These are phyloP conservation scores for Actenoides hombroni DNA, from an alignment of 2,113 vertebrate genomes.

Conservation along the genomic window DNA sequence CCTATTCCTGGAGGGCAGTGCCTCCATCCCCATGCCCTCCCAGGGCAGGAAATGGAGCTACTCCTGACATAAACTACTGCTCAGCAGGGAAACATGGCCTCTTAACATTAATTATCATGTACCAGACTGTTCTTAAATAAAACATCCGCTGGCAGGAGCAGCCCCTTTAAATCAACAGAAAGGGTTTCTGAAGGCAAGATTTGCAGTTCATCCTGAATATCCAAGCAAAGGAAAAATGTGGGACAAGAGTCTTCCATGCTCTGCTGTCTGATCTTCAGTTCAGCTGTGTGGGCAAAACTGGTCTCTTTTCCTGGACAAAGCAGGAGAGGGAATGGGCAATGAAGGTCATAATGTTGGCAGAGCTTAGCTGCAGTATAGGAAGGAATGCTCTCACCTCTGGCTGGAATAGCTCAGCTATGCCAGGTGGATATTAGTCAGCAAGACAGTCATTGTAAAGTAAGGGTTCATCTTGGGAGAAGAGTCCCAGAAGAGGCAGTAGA, in stretches of 20 bases:
- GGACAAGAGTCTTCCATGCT: neutral
- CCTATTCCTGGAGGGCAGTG: neutral
- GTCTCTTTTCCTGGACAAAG: neutral
- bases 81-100: constrained; percentile 35
- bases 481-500: neutral
- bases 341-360: neutral
- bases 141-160: neutral
- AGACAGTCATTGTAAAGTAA: neutral
- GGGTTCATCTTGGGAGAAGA: neutral
- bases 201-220: neutral
- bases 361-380: neutral
- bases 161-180: constrained; percentile 6
- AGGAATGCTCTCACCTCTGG: neutral
- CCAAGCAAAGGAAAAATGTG: neutral
- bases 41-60: neutral
- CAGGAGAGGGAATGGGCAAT: neutral
- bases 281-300: neutral
- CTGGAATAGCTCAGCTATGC: neutral
- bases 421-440: neutral
- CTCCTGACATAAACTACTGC: constrained; percentile 14
- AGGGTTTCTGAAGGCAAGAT: neutral
- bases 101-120: neutral
- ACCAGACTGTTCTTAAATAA: constrained; percentile 41
- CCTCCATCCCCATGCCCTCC: neutral
- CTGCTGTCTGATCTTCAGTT: neutral